phyloP scores from a whole-genome alignment of 2,797 vertebrate genomes.

The Buphagus erythrorhynchus region DNA sequence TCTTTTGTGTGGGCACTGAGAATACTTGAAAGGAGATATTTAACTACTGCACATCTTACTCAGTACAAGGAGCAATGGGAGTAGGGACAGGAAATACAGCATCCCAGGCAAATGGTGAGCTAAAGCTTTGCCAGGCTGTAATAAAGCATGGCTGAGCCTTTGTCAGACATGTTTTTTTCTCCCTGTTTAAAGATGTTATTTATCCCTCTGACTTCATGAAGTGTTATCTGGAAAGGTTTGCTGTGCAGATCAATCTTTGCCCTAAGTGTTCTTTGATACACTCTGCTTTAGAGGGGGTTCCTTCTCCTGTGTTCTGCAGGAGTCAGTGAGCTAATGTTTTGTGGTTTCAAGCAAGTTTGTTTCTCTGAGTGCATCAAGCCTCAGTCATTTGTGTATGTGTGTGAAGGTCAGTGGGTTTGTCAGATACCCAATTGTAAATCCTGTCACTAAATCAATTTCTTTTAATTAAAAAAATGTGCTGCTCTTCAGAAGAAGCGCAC shows the following conservation, averaged over 20 bases:
- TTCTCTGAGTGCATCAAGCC: not conserved
- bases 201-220: not conserved
- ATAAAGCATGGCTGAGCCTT: not conserved
- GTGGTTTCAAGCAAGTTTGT: not conserved
- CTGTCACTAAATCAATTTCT: slow-evolving; percentile 66
- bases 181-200: not conserved
- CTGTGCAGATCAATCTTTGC: not conserved
- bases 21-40: not conserved
- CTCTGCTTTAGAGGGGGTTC: not conserved
- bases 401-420: slow-evolving; percentile 63
- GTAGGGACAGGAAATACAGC: not conserved
- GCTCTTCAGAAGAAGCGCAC: not conserved
- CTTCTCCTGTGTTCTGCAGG: not conserved
- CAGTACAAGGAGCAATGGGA: not conserved
- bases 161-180: not conserved
- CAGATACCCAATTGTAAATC: slow-evolving; percentile 36
- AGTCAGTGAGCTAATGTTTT: not conserved
- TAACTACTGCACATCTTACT: not conserved
- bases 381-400: slow-evolving; percentile 4
- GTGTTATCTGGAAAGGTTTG: not conserved
- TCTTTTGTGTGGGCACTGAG: not conserved
- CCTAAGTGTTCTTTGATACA: not conserved
- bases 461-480: slow-evolving; percentile 48
- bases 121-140: not conserved
- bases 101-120: not conserved